Evolutionary conservation across 2,113 vertebrate species (phyloP).

Genomic region (Coturnix japonica): DNA sequence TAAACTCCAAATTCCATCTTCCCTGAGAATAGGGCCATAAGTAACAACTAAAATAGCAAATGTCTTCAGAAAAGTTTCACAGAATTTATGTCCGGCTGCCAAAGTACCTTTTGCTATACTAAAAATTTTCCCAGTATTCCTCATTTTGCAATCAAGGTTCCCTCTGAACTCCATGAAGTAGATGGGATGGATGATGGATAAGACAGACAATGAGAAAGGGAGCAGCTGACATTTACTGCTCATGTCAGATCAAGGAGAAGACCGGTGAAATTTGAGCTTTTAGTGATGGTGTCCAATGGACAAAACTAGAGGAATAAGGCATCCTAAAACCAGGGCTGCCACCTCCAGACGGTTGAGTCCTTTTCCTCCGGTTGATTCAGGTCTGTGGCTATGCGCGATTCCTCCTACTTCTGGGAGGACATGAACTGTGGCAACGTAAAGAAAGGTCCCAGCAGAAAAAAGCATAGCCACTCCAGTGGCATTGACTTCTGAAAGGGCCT

Average conservation of each 20-base stretch:
- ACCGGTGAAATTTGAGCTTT: constrained; percentile 21
- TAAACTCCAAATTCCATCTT: constrained; percentile 74
- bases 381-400: constrained; percentile 90
- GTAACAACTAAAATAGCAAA: constrained; percentile 71
- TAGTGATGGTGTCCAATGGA: constrained; percentile 97
- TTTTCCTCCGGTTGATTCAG: constrained; percentile 82
- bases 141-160: constrained; percentile 60
- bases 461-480: constrained; percentile 98
- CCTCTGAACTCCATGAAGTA: constrained; percentile 67
- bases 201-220: constrained; percentile 63
- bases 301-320: constrained; percentile 94
- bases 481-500: constrained; percentile 95
- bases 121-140: constrained; percentile 54
- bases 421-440: constrained; percentile 98
- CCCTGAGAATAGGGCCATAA: constrained; percentile 84
- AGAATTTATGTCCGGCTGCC: constrained; percentile 57
- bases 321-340: constrained; percentile 91
- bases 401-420: constrained; percentile 98
- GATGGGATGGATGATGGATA: constrained; percentile 65
- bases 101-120: constrained; percentile 70
- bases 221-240: constrained; percentile 60
- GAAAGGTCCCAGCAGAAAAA: constrained; percentile 98
- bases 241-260: constrained; percentile 21
- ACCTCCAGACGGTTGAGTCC: constrained; percentile 96
- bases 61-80: constrained; percentile 68